Evolutionary conservation across 1,140 invertebrate genomes (phyloP).

Genomic region (Bombus superbus): DNA sequence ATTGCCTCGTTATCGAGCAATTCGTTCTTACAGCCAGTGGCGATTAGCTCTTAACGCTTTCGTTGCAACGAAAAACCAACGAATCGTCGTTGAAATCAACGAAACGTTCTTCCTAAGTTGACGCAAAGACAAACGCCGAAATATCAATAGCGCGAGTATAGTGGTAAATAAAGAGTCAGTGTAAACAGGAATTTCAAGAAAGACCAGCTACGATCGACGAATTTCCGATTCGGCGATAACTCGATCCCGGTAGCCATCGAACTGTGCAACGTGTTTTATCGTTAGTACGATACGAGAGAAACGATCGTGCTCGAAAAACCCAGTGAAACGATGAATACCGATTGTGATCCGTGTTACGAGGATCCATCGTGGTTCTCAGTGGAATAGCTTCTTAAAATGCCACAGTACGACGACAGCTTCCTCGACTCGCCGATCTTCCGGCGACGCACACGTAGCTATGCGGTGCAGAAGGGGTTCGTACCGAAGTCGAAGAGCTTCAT

Average conservation of each 20-base stretch:
- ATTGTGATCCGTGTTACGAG: background rate
- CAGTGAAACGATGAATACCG: background rate
- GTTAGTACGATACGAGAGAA: background rate
- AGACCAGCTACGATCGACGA: background rate
- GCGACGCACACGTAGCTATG: conserved; percentile 80
- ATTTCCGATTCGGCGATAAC: background rate
- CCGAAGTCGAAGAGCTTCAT: conserved; percentile 79
- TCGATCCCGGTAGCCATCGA: background rate
- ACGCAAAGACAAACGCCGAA: no score
- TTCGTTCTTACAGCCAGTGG: no score
- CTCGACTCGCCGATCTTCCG: conserved; percentile 79
- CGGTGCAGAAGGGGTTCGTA: conserved; percentile 77
- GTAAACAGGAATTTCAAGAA: no score
- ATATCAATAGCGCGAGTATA: no score
- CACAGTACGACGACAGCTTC: conserved; percentile 81
- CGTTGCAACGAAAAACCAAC: no score
- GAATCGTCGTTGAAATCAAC: no score
- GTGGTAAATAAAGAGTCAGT: no score
- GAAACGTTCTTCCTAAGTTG: no score
- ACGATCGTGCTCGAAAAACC: background rate
- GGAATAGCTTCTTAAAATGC: conserved; percentile 69
- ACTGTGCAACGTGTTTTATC: background rate
- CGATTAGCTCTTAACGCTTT: no score
- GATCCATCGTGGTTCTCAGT: background rate
- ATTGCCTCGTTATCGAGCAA: no score